Evolutionary conservation across 2,113 vertebrate genomes (phyloP).

Genomic region (Tragelaphus imberbis): DNA sequence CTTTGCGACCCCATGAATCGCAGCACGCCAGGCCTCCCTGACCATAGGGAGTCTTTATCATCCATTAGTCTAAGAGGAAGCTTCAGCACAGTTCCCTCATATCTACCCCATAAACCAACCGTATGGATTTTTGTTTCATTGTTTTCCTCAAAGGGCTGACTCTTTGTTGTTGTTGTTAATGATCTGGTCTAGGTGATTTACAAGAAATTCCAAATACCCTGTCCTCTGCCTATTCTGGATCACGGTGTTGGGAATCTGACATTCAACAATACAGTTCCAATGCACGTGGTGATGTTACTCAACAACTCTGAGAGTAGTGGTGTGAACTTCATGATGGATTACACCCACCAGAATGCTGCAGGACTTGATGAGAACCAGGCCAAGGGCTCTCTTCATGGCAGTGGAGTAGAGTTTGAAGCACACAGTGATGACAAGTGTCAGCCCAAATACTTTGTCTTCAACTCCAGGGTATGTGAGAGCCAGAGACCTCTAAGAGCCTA

Average conservation of each 20-base stretch:
- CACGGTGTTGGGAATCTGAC: constrained; percentile 83
- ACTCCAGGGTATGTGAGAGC: constrained; percentile 88
- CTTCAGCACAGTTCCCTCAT: neutral
- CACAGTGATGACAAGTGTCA: constrained; percentile 87
- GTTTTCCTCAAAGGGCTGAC: neutral
- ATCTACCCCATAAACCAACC: neutral
- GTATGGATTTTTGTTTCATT: neutral
- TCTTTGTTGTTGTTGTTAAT: neutral
- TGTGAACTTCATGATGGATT: constrained; percentile 86
- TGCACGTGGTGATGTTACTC: constrained; percentile 71
- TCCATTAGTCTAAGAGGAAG: neutral
- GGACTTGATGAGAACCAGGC: constrained; percentile 69
- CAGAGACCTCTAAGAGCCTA: neutral
- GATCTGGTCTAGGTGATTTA: constrained; percentile 88
- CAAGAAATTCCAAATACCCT: constrained; percentile 95
- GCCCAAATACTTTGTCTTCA: constrained; percentile 95
- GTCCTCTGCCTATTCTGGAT: constrained; percentile 87
- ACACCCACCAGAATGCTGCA: constrained; percentile 76
- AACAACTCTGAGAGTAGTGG: constrained; percentile 78
- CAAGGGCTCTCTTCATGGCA: constrained; percentile 63
- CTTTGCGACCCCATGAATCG: too few relatives aligned
- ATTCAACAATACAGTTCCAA: constrained; percentile 78
- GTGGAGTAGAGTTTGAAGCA: constrained; percentile 80
- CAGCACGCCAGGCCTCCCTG: too few relatives aligned
- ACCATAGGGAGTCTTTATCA: neutral